Percentiles rank a stretch among this genome's conserved stretches.
These are phyloP conservation scores for Syngnathus acus DNA, from an alignment of 2,797 vertebrate species.

Conservation along the genomic window DNA sequence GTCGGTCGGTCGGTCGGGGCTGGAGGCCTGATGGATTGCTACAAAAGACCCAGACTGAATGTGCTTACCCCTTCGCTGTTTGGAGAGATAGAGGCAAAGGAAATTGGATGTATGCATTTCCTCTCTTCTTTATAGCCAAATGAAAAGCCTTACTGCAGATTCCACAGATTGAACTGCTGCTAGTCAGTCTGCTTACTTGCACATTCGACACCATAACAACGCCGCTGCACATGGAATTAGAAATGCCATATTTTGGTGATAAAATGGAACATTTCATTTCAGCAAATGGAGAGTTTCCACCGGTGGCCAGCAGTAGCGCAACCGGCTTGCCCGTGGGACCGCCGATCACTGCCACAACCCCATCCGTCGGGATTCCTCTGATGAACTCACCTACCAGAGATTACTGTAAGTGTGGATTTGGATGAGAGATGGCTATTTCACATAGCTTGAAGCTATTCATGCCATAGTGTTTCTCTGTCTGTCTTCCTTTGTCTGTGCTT, in stretches of 20 bases:
- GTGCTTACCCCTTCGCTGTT: slow-evolving; percentile 23
- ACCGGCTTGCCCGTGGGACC: slow-evolving; percentile 28
- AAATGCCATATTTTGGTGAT: not conserved
- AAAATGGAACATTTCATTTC: slow-evolving; percentile 35
- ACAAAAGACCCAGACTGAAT: slow-evolving; percentile 25
- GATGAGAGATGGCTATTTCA: slow-evolving; percentile 6
- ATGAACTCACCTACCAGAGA: slow-evolving; percentile 21
- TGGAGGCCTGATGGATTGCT: slow-evolving; percentile 33
- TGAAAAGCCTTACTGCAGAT: slow-evolving; percentile 24
- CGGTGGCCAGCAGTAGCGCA: slow-evolving; percentile 47
- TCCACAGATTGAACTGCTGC: not conserved
- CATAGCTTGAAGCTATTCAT: not conserved
- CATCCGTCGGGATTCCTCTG: slow-evolving; percentile 30
- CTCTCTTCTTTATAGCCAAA: slow-evolving; percentile 29
- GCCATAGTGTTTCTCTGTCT: slow-evolving; percentile 7
- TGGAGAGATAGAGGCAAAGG: slow-evolving; percentile 4
- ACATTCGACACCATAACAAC: not conserved
- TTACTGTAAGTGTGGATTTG: slow-evolving; percentile 56
- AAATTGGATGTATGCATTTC: slow-evolving; percentile 16
- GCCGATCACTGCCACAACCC: slow-evolving; percentile 33
- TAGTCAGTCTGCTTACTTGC: not conserved
- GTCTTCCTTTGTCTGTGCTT: slow-evolving; percentile 11
- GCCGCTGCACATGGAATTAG: slow-evolving; percentile 4
- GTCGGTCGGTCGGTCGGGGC: slow-evolving; percentile 2
- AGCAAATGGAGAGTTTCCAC: slow-evolving; percentile 76